Conservation (phyloP, 1,140 invertebrate genomes). For the Nasonia longicornis region DNA sequence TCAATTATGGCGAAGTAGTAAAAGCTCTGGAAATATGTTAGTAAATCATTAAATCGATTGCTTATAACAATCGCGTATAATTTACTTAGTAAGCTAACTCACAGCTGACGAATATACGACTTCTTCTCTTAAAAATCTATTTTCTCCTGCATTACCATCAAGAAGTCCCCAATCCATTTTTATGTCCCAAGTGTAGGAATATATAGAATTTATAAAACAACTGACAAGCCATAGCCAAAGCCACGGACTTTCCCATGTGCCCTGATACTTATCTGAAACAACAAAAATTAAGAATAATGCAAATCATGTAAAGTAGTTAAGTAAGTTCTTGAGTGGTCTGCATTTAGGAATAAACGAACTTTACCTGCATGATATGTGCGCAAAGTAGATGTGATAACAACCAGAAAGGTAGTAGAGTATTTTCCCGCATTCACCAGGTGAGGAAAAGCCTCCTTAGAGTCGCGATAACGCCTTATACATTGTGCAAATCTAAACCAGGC, state of each 20-base stretch:
- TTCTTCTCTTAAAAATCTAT: conserved; percentile 78
- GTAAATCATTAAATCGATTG: conserved; percentile 37
- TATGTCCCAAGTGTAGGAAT: conserved; percentile 89
- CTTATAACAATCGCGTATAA: conserved; percentile 22
- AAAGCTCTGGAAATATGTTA: conserved; percentile 74
- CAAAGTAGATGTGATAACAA: conserved; percentile 88
- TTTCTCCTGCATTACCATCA: conserved; percentile 84
- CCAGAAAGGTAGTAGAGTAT: conserved; percentile 97
- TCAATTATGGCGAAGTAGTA: conserved; percentile 98
- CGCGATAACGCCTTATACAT: conserved; percentile 93
- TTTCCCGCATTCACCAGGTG: conserved; percentile 98
- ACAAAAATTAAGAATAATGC: not conserved
- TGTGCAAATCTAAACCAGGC: conserved; percentile 99
- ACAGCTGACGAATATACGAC: conserved; percentile 76
- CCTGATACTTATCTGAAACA: conserved; percentile 60
- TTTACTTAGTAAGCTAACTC: conserved; percentile 52
- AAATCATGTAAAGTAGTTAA: too few species aligned
- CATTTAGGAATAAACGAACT: conserved; percentile 43
- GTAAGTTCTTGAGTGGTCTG: too few species aligned
- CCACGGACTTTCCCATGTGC: conserved; percentile 72
- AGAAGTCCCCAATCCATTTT: conserved; percentile 95
- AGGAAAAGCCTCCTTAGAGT: conserved; percentile 91
- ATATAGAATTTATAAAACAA: conserved; percentile 81
- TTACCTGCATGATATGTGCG: conserved; percentile 76
- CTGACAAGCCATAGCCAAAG: conserved; percentile 79